Conservation (phyloP, 2,888 invertebrate species). For the Glyphotaelius pellucidus region DNA sequence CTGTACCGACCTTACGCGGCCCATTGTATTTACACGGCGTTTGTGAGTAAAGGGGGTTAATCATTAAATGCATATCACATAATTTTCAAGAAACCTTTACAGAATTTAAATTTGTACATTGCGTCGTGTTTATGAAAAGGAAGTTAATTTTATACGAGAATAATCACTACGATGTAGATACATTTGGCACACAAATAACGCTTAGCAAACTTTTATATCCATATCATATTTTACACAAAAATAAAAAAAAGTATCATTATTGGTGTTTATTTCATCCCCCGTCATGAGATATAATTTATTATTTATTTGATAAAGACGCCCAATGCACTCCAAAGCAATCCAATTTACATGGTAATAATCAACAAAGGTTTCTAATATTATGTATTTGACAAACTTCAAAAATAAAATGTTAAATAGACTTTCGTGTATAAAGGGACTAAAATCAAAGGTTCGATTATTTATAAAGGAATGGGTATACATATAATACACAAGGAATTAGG, state of each 20-base stretch:
- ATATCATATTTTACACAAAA: not conserved
- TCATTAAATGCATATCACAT: not conserved
- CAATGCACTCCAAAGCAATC: too few relatives aligned
- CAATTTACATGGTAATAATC: not conserved
- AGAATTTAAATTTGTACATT: not conserved
- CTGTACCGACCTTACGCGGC: too few relatives aligned
- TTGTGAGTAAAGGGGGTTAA: too few relatives aligned
- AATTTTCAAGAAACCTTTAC: not conserved
- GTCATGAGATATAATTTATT: not conserved
- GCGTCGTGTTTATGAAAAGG: not conserved
- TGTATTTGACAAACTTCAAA: not conserved
- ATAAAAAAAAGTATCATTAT: not conserved
- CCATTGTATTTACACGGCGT: too few relatives aligned
- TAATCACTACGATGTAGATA: not conserved
- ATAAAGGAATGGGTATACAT: not conserved
- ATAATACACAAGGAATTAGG: not conserved
- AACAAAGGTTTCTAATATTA: not conserved
- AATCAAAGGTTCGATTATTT: not conserved
- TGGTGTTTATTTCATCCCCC: not conserved
- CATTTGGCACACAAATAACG: constrained; percentile 8
- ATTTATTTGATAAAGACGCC: not conserved
- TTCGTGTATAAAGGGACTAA: not conserved
- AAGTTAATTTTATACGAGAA: not conserved
- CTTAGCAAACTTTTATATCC: not conserved
- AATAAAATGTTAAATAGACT: not conserved